These are phyloP conservation scores for Macrotus californicus DNA, from an alignment of 2,113 vertebrate species.

Conservation along the genomic window DNA sequence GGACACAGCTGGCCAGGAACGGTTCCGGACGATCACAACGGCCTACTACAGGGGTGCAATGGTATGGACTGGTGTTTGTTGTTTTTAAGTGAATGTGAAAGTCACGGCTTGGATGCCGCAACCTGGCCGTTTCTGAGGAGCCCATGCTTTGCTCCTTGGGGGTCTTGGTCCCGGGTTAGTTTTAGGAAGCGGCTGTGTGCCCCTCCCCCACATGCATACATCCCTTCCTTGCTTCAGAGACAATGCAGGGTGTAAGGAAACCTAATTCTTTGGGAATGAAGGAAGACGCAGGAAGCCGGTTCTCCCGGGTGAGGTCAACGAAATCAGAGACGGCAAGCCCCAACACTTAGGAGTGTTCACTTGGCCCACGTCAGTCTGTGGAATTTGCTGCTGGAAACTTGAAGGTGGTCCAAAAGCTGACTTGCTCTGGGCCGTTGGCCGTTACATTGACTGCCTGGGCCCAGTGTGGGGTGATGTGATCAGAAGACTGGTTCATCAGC, in stretches of 20 bases:
- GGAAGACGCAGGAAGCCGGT: neutral
- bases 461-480: neutral
- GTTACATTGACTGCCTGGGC: rapidly evolving
- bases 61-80: constrained; percentile 75
- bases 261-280: neutral
- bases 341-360: neutral
- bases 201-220: rapidly evolving
- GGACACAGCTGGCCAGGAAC: constrained; percentile 96
- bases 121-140: neutral
- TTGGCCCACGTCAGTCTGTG: neutral
- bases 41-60: constrained; percentile 97
- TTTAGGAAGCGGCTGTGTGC: neutral
- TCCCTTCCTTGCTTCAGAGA: neutral
- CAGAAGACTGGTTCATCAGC: neutral
- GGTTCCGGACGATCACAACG: constrained; percentile 95
- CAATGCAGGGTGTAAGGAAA: neutral
- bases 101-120: neutral
- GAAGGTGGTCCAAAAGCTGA: neutral
- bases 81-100: neutral
- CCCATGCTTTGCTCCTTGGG: neutral
- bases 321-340: neutral
- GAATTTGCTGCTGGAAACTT: neutral
- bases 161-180: neutral
- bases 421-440: neutral
- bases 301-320: constrained; percentile 11